Evolutionary conservation across 2,797 vertebrate species (phyloP).

Genomic region (Halcyon badia): DNA sequence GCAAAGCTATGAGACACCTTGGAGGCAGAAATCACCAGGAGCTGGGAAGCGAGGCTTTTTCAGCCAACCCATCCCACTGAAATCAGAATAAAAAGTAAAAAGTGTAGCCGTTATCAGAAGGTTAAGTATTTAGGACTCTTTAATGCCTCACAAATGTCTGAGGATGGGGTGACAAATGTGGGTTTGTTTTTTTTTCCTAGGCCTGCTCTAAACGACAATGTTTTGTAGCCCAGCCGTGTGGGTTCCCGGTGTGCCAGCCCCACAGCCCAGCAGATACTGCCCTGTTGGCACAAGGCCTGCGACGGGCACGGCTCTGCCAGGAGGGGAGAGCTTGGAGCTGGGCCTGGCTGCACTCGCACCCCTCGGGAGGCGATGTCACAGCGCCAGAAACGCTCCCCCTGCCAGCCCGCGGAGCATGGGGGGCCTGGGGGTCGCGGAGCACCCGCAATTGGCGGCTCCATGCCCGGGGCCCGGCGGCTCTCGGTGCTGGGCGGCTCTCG

Average conservation of each 20-base stretch:
- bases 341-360: constrained; percentile 39
- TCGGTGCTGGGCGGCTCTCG: too few species aligned
- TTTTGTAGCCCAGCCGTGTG: constrained; percentile 54
- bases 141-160: constrained; percentile 19
- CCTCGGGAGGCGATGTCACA: constrained; percentile 1
- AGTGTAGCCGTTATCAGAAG: background rate
- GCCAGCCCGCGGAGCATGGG: too few species aligned
- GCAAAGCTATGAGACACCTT: background rate
- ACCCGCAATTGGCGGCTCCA: too few species aligned
- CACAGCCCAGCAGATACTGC: constrained; percentile 36
- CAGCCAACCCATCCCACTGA: background rate
- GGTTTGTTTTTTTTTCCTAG: background rate
- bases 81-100: background rate
- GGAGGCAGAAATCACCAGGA: background rate
- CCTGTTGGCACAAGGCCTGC: constrained; percentile 51
- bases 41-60: background rate
- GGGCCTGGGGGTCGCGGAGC: too few species aligned
- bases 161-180: background rate
- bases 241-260: constrained; percentile 33
- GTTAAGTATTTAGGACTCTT: background rate
- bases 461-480: too few species aligned
- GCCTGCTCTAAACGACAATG: constrained; percentile 43
- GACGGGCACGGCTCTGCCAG: constrained; percentile 22
- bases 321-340: constrained; percentile 48
- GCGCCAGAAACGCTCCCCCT: background rate